Percentiles rank a stretch among this genome's conserved stretches.
phyloP scores from a whole-genome alignment of 2,113 vertebrate genomes.

The Monopterus albus region DNA sequence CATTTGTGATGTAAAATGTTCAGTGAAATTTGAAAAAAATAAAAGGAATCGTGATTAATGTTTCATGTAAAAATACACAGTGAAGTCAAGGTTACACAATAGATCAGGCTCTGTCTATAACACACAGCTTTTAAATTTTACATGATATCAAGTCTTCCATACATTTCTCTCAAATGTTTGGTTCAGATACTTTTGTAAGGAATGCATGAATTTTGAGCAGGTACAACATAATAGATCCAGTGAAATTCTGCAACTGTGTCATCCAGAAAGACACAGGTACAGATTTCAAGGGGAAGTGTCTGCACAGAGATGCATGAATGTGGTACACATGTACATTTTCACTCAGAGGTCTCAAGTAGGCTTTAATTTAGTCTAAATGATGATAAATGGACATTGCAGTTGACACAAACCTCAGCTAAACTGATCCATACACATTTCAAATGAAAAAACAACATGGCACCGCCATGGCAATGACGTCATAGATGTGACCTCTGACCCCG shows the following conservation, averaged over 20 bases:
- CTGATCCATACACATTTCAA: not conserved
- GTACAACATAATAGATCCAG: too few species aligned
- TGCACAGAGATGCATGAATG: too few species aligned
- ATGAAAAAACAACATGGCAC: conserved; percentile 51
- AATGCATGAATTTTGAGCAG: too few species aligned
- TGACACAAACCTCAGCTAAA: conserved; percentile 10
- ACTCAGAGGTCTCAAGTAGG: not conserved
- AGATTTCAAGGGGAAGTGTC: too few species aligned
- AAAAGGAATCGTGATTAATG: not conserved
- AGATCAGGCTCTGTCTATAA: too few species aligned
- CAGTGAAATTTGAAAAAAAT: not conserved
- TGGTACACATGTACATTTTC: too few species aligned
- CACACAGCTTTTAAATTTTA: too few species aligned
- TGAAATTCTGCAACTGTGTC: too few species aligned
- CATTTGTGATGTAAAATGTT: conserved; percentile 9
- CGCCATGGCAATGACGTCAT: conserved; percentile 35
- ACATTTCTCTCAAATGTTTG: conserved; percentile 5
- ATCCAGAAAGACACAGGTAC: too few species aligned
- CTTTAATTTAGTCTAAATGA: not conserved
- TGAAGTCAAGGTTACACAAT: not conserved
- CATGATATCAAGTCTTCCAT: too few species aligned
- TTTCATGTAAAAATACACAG: not conserved
- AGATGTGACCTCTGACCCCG: conserved; percentile 48
- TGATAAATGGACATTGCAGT: conserved; percentile 12
- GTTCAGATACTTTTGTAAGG: not conserved